Evolutionary conservation across 2,888 invertebrate genomes (phyloP).

Genomic region (Tholera decimalis): DNA sequence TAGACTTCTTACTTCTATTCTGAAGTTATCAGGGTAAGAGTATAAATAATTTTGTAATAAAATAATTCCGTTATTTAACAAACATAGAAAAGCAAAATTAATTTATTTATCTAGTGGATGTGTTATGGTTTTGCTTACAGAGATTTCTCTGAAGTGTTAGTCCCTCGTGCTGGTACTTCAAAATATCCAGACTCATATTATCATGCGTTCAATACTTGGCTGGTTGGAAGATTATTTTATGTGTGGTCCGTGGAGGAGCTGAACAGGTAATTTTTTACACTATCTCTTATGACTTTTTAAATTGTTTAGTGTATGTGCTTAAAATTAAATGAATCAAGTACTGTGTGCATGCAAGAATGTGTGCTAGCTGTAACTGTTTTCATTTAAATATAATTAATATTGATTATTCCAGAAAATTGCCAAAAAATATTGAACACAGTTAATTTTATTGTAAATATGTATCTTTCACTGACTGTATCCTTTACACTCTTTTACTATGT

Average conservation of each 20-base stretch:
- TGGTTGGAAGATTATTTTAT: conserved; percentile 93
- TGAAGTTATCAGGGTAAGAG: conserved; percentile 90
- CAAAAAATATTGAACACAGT: conserved; percentile 1
- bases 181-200: conserved; percentile 87
- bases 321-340: neutral
- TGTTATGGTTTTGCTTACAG: conserved; percentile 69
- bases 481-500: too few relatives aligned
- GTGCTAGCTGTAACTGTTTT: neutral
- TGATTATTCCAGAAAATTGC: neutral
- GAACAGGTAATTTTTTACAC: conserved; percentile 75
- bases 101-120: neutral
- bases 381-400: neutral
- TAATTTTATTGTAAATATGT: too few relatives aligned
- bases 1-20: conserved; percentile 90
- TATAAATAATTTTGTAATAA: neutral
- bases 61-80: neutral
- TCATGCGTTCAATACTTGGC: conserved; percentile 92
- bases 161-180: conserved; percentile 85
- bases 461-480: too few relatives aligned
- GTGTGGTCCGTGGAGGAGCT: conserved; percentile 91
- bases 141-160: conserved; percentile 90
- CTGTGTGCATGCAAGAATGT: neutral
- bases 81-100: neutral
- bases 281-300: neutral
- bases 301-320: neutral